A percentile compares a stretch with the other conserved stretches of the same genome.
Evolutionary conservation across 2,888 invertebrate genomes (phyloP).

Genomic region (Bimastos eiseni): DNA sequence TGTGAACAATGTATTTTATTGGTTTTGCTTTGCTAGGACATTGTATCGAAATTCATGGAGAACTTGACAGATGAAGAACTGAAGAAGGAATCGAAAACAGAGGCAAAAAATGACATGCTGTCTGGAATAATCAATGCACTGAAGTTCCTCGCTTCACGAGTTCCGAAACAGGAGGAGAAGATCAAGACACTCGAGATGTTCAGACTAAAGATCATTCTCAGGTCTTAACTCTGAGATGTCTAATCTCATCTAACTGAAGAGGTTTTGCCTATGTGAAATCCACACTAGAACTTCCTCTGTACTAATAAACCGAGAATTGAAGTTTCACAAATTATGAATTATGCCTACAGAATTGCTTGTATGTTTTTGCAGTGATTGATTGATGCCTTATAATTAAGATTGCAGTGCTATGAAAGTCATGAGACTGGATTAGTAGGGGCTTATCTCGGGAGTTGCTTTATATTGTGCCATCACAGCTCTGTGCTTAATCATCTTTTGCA

Average conservation of each 20-base stretch:
- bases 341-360: not conserved
- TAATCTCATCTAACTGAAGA: no score
- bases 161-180: slow-evolving; percentile 74
- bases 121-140: slow-evolving; percentile 90
- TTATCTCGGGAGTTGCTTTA: not conserved
- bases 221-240: slow-evolving; percentile 47
- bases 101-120: slow-evolving; percentile 90
- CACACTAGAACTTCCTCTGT: not conserved
- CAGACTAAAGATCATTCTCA: slow-evolving; percentile 90
- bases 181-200: slow-evolving; percentile 86
- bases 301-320: not conserved
- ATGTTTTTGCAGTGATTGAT: not conserved
- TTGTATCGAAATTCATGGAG: slow-evolving; percentile 69
- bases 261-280: not conserved
- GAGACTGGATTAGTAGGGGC: not conserved
- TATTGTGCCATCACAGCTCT: not conserved
- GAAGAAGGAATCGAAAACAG: slow-evolving; percentile 90
- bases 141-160: slow-evolving; percentile 82
- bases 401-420: not conserved
- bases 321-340: not conserved
- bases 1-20: not conserved
- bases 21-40: slow-evolving; percentile 71
- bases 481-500: not conserved
- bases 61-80: slow-evolving; percentile 91
- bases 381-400: not conserved